A percentile compares a stretch with the other conserved stretches of the same genome.
Conservation (phyloP, 2,888 invertebrate species). For the Platycheirus albimanus region DNA sequence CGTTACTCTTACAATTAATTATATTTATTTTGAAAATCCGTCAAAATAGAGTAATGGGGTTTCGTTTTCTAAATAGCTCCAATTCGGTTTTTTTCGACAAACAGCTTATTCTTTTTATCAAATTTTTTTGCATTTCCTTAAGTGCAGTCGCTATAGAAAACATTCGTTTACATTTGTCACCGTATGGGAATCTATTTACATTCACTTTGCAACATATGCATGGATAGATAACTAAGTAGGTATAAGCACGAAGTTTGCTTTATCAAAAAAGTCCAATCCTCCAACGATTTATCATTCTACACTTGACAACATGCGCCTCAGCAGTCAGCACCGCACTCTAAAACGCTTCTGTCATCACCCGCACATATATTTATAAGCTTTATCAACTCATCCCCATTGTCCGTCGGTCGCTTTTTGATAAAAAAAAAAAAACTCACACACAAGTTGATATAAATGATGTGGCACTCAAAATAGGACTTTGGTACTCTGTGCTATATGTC, state of each 20-base stretch:
- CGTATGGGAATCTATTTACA: constrained; percentile 49
- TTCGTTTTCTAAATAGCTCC: no score
- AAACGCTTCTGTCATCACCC: constrained; percentile 61
- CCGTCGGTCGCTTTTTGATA: constrained; percentile 1
- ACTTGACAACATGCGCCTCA: constrained; percentile 36
- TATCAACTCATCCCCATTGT: constrained; percentile 35
- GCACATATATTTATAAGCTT: constrained; percentile 32
- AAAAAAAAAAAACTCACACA: constrained; percentile 62
- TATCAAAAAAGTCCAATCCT: constrained; percentile 42
- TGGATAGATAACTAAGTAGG: constrained; percentile 17
- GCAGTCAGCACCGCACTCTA: neutral
- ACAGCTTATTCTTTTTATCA: no score
- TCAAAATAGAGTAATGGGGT: no score
- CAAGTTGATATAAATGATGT: constrained; percentile 71
- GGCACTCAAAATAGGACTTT: constrained; percentile 55
- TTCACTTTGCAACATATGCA: constrained; percentile 63
- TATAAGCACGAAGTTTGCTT: neutral
- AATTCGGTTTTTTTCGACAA: no score
- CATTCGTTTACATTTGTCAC: constrained; percentile 53
- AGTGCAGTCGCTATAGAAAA: neutral
- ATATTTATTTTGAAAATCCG: no score
- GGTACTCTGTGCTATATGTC: no score
- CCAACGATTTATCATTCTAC: constrained; percentile 65
- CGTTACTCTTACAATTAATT: no score
- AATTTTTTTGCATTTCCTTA: no score